Conservation (phyloP, 2,113 vertebrate genomes). For the Xiphias gladius region DNA sequence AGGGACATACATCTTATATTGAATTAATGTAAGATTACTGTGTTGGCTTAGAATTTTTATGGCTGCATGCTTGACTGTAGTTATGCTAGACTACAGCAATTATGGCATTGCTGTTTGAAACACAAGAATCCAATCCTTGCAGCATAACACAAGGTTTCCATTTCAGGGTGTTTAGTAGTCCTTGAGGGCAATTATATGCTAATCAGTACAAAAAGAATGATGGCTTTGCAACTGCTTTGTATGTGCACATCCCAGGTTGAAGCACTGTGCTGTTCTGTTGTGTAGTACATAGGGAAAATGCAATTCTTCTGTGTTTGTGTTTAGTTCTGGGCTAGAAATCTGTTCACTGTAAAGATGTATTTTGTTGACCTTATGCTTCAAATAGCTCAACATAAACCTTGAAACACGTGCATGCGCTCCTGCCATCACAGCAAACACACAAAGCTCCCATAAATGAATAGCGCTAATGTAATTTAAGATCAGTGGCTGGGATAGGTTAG, state of each 20-base stretch:
- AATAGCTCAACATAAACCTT: conserved; percentile 6
- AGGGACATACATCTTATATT: conserved; percentile 46
- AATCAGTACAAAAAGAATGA: conserved; percentile 69
- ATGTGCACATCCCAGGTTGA: conserved; percentile 36
- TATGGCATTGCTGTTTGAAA: conserved; percentile 60
- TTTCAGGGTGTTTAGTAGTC: conserved; percentile 59
- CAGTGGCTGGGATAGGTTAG: conserved; percentile 7
- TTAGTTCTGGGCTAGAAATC: background rate
- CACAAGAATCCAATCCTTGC: conserved; percentile 32
- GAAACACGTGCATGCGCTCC: conserved; percentile 7
- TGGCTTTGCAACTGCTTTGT: conserved; percentile 59
- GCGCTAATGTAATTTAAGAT: conserved; percentile 48
- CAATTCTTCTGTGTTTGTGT: background rate
- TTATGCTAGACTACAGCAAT: conserved; percentile 57
- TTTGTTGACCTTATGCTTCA: conserved; percentile 9
- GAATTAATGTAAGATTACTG: conserved; percentile 57
- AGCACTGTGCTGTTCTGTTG: background rate
- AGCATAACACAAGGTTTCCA: conserved; percentile 72
- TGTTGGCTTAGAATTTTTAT: conserved; percentile 39
- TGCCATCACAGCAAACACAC: conserved; percentile 24
- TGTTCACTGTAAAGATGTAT: background rate
- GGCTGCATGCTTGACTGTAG: conserved; percentile 46
- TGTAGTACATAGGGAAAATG: background rate
- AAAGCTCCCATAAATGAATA: conserved; percentile 17
- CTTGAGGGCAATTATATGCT: conserved; percentile 58